Evolutionary conservation across 1,140 invertebrate genomes (phyloP).

Genomic region (Aphidius ervi): DNA sequence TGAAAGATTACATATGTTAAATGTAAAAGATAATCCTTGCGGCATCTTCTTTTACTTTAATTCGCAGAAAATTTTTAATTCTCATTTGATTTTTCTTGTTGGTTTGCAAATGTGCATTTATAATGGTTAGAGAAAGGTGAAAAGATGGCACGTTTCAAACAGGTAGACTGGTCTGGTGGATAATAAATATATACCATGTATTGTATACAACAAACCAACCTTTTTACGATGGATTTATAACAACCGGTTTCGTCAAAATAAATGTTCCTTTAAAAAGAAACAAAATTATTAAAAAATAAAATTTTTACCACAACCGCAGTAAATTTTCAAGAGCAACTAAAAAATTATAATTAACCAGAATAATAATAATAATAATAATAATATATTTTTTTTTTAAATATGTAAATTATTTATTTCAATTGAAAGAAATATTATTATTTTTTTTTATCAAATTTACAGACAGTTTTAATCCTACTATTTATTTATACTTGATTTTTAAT

Average conservation of each 20-base stretch:
- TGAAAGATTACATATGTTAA: too few relatives aligned
- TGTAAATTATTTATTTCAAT: too few relatives aligned
- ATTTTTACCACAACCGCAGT: neutral
- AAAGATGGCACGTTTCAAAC: constrained; percentile 4
- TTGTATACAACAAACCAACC: constrained; percentile 9
- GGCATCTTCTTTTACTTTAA: neutral
- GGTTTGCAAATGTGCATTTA: neutral
- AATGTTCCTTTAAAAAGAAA: constrained; percentile 1
- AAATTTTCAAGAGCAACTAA: neutral
- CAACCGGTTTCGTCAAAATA: constrained; percentile 12
- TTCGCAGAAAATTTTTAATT: neutral
- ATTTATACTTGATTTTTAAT: too few relatives aligned
- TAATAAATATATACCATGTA: constrained; percentile 9
- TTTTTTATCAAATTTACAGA: neutral
- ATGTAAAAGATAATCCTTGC: too few relatives aligned
- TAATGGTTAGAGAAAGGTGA: neutral
- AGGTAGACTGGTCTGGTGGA: constrained; percentile 3
- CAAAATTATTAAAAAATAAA: neutral
- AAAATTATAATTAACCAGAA: neutral
- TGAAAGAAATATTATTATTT: neutral
- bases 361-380: constrained; percentile 1
- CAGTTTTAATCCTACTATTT: too few relatives aligned
- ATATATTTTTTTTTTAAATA: neutral
- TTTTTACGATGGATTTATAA: constrained; percentile 14
- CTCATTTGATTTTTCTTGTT: neutral